These are phyloP conservation scores for Sycobia sp. DNA, from an alignment of 1,140 invertebrate species.

Conservation along the genomic window DNA sequence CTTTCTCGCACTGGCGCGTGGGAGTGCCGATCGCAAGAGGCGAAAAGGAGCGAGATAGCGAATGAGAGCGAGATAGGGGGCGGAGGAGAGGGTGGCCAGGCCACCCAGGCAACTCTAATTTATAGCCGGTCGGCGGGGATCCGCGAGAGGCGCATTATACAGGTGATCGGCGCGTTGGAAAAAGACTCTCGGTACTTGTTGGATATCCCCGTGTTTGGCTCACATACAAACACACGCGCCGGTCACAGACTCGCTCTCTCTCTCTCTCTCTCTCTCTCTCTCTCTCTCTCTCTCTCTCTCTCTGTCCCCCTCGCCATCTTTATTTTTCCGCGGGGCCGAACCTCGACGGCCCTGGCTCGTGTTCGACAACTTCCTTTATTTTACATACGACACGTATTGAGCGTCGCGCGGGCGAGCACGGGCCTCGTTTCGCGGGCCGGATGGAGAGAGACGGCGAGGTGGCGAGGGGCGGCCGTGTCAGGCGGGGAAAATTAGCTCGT, in stretches of 20 bases:
- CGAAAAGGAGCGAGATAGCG: conserved; percentile 19
- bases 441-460: too few relatives aligned
- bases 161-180: conserved; percentile 25
- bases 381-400: conserved; percentile 26
- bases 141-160: conserved; percentile 6
- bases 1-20: conserved; percentile 2
- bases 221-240: too few relatives aligned
- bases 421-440: too few relatives aligned
- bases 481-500: too few relatives aligned
- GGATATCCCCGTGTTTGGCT: too few relatives aligned
- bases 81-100: conserved; percentile 34
- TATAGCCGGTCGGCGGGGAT: conserved; percentile 22
- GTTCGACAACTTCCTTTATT: conserved; percentile 31
- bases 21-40: conserved; percentile 36
- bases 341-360: not conserved
- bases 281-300: not conserved
- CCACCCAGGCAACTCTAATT: conserved; percentile 41
- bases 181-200: not conserved
- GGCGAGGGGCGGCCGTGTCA: too few relatives aligned
- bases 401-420: too few relatives aligned
- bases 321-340: not conserved
- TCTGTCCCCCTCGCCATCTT: too few relatives aligned
- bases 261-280: too few relatives aligned
- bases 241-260: too few relatives aligned
- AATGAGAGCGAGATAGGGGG: conserved; percentile 30